Conservation (phyloP, 2,888 invertebrate genomes). For the Graphium colonna region DNA sequence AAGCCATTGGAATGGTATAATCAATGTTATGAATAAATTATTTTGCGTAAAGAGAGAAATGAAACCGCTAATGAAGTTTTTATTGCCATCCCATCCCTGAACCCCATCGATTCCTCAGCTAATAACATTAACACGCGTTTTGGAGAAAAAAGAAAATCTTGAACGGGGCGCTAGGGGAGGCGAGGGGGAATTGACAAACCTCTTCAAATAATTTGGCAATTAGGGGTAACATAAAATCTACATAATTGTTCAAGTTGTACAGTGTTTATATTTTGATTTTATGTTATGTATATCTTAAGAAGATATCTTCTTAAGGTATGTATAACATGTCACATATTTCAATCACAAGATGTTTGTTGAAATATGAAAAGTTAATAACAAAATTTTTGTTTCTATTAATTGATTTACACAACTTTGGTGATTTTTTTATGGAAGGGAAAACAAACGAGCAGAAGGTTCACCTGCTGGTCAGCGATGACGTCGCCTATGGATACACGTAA, state of each 20-base stretch:
- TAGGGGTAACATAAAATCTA: conserved; percentile 77
- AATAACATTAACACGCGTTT: conserved; percentile 71
- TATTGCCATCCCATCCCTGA: conserved; percentile 44
- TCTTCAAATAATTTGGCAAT: conserved; percentile 79
- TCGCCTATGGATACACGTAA: too few relatives aligned
- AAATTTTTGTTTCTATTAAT: not conserved
- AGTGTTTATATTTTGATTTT: conserved; percentile 71
- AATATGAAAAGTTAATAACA: not conserved
- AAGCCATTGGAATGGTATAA: conserved; percentile 11
- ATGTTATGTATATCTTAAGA: too few relatives aligned
- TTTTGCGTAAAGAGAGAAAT: conserved; percentile 18
- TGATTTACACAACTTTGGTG: too few relatives aligned
- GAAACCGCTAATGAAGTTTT: conserved; percentile 45
- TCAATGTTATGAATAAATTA: conserved; percentile 22
- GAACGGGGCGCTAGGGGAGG: conserved; percentile 38
- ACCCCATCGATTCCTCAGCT: conserved; percentile 57
- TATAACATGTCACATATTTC: conserved; percentile 1
- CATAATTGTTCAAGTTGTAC: conserved; percentile 74
- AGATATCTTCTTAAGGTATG: too few relatives aligned
- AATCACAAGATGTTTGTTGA: not conserved
- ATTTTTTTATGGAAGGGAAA: too few relatives aligned
- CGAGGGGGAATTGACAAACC: conserved; percentile 66
- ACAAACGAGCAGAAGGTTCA: too few relatives aligned
- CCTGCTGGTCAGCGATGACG: too few relatives aligned
- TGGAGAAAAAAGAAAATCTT: conserved; percentile 51